Conservation (phyloP, 2,113 vertebrate species). For the Sigmodon hispidus region DNA sequence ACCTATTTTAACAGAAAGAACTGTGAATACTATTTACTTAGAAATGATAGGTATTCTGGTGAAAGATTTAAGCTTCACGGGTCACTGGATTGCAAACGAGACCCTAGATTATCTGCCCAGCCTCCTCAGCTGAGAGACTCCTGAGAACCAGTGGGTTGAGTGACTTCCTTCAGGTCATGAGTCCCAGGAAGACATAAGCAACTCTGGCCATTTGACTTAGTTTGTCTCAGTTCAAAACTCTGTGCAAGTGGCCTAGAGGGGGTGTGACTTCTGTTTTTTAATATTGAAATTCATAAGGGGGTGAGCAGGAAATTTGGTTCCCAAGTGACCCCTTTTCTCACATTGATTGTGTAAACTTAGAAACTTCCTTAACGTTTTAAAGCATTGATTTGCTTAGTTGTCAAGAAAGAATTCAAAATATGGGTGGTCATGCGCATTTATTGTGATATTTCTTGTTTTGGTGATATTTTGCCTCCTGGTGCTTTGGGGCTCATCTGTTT, state of each 20-base stretch:
- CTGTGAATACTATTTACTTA: slow-evolving; percentile 76
- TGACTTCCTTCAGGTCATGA: slow-evolving; percentile 35
- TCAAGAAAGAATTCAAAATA: not conserved
- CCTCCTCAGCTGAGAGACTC: not conserved
- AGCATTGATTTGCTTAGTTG: not conserved
- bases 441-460: not conserved
- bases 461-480: not conserved
- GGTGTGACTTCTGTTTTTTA: slow-evolving; percentile 20
- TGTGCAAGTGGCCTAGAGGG: not conserved
- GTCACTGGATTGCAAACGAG: slow-evolving; percentile 43
- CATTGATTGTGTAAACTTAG: not conserved
- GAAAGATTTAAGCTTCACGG: slow-evolving; percentile 59
- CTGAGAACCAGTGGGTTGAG: not conserved
- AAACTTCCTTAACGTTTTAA: not conserved
- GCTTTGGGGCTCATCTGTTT: not conserved
- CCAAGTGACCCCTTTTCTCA: not conserved
- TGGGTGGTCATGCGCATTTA: not conserved
- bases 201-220: not conserved
- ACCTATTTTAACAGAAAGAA: slow-evolving; percentile 79
- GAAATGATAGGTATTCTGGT: slow-evolving; percentile 73
- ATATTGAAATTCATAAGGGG: slow-evolving; percentile 1
- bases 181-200: slow-evolving; percentile 11
- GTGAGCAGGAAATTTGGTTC: not conserved
- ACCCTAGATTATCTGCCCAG: not conserved
- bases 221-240: not conserved